Evolutionary conservation across 2,888 invertebrate species (phyloP).

Genomic region (Caenorhabditis drosophilae): DNA sequence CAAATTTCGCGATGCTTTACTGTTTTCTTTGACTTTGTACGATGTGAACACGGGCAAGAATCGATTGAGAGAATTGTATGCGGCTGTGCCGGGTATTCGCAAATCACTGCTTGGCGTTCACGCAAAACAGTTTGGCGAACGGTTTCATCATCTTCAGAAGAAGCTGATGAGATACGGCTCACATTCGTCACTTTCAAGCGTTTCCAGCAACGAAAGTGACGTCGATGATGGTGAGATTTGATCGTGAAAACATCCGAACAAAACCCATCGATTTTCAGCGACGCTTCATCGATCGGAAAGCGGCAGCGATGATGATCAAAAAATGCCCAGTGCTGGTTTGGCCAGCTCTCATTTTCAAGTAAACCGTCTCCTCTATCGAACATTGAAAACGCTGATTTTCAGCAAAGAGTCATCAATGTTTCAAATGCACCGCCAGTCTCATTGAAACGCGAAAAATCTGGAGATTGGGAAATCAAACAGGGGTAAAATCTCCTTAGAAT

Average conservation of each 20-base stretch:
- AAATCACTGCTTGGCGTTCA: conserved; percentile 64
- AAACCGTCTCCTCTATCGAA: too few relatives aligned
- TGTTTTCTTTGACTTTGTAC: conserved; percentile 66
- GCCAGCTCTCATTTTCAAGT: conserved; percentile 61
- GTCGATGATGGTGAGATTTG: conserved; percentile 26
- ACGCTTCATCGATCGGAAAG: not conserved
- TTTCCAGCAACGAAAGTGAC: conserved; percentile 35
- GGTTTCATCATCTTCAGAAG: conserved; percentile 50
- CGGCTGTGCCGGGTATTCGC: conserved; percentile 68
- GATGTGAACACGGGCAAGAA: conserved; percentile 68
- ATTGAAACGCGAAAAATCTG: conserved; percentile 61
- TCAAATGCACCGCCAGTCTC: conserved; percentile 69
- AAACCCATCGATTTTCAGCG: conserved; percentile 3
- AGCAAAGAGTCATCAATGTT: conserved; percentile 69
- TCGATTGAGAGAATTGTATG: conserved; percentile 67
- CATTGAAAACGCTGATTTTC: too few relatives aligned
- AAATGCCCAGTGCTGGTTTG: conserved; percentile 48
- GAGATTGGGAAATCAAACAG: conserved; percentile 63
- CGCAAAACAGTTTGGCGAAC: conserved; percentile 68
- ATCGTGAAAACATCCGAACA: not conserved
- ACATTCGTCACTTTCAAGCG: conserved; percentile 21
- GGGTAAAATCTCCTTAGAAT: conserved; percentile 8
- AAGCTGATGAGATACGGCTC: conserved; percentile 19
- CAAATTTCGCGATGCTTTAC: conserved; percentile 65
- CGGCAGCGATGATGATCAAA: conserved; percentile 26